A percentile compares a stretch with the other conserved stretches of the same genome.
These are phyloP conservation scores for Petrophora chlorosata DNA, from an alignment of 2,888 invertebrate species.

Conservation along the genomic window DNA sequence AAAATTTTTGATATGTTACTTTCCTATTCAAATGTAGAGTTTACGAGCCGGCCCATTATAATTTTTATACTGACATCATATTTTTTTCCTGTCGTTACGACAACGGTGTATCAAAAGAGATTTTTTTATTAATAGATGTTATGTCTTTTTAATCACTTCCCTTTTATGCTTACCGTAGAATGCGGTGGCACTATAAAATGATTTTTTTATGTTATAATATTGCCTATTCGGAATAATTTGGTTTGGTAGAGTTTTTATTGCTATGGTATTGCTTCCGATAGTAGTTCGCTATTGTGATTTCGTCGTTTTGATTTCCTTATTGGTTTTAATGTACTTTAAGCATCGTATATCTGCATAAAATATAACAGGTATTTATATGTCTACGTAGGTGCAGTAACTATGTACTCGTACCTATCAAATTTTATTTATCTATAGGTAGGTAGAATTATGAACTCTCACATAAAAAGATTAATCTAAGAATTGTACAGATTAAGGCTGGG, in stretches of 20 bases:
- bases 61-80: conserved; percentile 77
- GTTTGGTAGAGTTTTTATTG: conserved; percentile 40
- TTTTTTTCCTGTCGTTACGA: conserved; percentile 71
- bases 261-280: conserved; percentile 27
- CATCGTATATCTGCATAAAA: no score
- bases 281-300: conserved; percentile 23
- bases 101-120: conserved; percentile 75
- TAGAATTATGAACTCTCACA: no score
- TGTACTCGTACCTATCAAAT: no score
- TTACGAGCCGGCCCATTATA: conserved; percentile 79
- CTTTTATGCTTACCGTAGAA: conserved; percentile 60
- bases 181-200: conserved; percentile 55
- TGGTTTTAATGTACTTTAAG: conserved; percentile 9
- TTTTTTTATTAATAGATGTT: conserved; percentile 69
- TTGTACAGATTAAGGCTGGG: no score
- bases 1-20: conserved; percentile 84
- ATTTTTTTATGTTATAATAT: conserved; percentile 44
- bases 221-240: conserved; percentile 35
- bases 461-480: no score
- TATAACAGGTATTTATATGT: no score
- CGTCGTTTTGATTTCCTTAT: conserved; percentile 29
- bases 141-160: conserved; percentile 81
- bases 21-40: conserved; percentile 80
- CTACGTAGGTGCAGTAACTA: no score
- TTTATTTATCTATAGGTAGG: no score